Percentiles rank a stretch among this genome's conserved stretches.
Conservation (phyloP, 2,797 vertebrate genomes). For the Catamblyrhynchus diadema region DNA sequence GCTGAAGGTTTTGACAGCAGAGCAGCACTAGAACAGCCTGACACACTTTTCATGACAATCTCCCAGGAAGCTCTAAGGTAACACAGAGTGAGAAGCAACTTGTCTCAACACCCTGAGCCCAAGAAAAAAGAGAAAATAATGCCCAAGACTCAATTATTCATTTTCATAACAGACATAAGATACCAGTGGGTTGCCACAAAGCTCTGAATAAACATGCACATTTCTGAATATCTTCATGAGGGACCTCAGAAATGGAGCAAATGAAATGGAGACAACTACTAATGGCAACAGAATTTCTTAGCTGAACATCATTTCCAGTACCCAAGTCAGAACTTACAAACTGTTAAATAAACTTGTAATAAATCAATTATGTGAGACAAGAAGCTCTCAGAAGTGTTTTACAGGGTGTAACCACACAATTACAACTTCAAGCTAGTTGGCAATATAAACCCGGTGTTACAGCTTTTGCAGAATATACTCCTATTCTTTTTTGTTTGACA, state of each 20-base stretch:
- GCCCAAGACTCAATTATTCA: background rate
- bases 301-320: background rate
- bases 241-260: background rate
- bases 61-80: background rate
- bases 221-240: background rate
- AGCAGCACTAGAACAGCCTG: background rate
- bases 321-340: background rate
- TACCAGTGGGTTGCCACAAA: background rate
- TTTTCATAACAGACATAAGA: background rate
- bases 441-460: accelerated
- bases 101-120: background rate
- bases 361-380: background rate
- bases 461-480: background rate
- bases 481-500: background rate
- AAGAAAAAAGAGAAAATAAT: background rate
- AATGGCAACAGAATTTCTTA: background rate
- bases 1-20: background rate
- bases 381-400: background rate
- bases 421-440: background rate
- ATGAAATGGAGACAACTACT: background rate
- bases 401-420: background rate
- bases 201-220: background rate
- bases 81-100: background rate
- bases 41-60: background rate
- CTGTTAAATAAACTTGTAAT: background rate